A percentile compares a stretch with the other conserved stretches of the same genome.
Evolutionary conservation across 2,888 invertebrate species (phyloP).

Genomic region (Epinotia bilunana): DNA sequence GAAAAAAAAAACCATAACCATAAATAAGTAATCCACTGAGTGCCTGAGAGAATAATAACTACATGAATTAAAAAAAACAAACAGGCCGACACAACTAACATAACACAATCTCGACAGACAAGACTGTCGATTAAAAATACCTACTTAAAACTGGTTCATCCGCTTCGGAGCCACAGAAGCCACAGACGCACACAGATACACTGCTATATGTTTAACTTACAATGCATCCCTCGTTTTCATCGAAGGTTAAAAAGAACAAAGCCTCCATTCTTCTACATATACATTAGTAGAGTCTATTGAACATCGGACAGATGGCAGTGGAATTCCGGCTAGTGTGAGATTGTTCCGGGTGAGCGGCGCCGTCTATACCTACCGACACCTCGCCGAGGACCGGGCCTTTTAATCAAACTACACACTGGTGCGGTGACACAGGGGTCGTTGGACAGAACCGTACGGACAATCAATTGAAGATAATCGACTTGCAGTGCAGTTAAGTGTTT

Average conservation of each 20-base stretch:
- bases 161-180: too few relatives aligned
- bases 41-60: too few relatives aligned
- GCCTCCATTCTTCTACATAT: slow-evolving; percentile 5
- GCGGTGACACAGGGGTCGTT: background rate
- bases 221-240: too few relatives aligned
- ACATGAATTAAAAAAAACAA: too few relatives aligned
- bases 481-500: background rate
- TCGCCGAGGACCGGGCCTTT: slow-evolving; percentile 37
- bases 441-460: background rate
- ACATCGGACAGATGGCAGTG: slow-evolving; percentile 18
- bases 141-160: too few relatives aligned
- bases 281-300: slow-evolving; percentile 23
- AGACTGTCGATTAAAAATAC: too few relatives aligned
- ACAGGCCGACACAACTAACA: too few relatives aligned
- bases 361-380: slow-evolving; percentile 29
- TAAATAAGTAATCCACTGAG: too few relatives aligned
- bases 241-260: slow-evolving; percentile 1
- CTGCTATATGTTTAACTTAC: too few relatives aligned
- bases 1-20: too few relatives aligned
- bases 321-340: slow-evolving; percentile 40
- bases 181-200: too few relatives aligned
- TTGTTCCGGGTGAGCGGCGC: slow-evolving; percentile 37
- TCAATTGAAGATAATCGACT: background rate
- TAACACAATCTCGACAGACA: too few relatives aligned
- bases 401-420: slow-evolving; percentile 41